A percentile compares a stretch with the other conserved stretches of the same genome.
Conservation (phyloP, 2,888 invertebrate genomes). For the Deilephila elpenor region DNA sequence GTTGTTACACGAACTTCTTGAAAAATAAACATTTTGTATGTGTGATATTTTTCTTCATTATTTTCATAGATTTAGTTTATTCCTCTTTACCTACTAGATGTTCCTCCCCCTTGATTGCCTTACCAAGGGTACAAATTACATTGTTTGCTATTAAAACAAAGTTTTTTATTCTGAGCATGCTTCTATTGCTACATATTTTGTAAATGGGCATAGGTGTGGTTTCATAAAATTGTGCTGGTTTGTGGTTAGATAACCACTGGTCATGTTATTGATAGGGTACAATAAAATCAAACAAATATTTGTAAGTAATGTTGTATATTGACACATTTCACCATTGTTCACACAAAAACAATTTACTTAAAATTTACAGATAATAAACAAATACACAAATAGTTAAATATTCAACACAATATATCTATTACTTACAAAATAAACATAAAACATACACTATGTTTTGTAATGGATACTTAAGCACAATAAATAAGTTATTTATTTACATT, state of each 20-base stretch:
- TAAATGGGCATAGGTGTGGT: conserved; percentile 10
- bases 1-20: conserved; percentile 84
- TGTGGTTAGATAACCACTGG: not conserved
- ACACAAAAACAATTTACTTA: conserved; percentile 77
- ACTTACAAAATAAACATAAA: conserved; percentile 71
- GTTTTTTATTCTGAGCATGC: not conserved
- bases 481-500: conserved; percentile 62
- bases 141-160: not conserved
- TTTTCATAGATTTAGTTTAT: conserved; percentile 50
- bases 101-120: conserved; percentile 47
- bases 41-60: conserved; percentile 77
- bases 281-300: conserved; percentile 60
- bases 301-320: conserved; percentile 81
- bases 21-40: conserved; percentile 85
- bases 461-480: conserved; percentile 62
- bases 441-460: conserved; percentile 58
- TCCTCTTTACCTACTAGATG: conserved; percentile 38
- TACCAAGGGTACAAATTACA: conserved; percentile 2
- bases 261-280: conserved; percentile 16
- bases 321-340: conserved; percentile 79
- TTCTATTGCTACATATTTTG: not conserved
- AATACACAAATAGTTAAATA: conserved; percentile 76
- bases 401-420: conserved; percentile 77
- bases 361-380: conserved; percentile 79
- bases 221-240: conserved; percentile 4